Evolutionary conservation across 2,113 vertebrate species (phyloP), one percentile per base, ranked within the genome.

Genomic region (Gambusia holbrooki): DNA sequence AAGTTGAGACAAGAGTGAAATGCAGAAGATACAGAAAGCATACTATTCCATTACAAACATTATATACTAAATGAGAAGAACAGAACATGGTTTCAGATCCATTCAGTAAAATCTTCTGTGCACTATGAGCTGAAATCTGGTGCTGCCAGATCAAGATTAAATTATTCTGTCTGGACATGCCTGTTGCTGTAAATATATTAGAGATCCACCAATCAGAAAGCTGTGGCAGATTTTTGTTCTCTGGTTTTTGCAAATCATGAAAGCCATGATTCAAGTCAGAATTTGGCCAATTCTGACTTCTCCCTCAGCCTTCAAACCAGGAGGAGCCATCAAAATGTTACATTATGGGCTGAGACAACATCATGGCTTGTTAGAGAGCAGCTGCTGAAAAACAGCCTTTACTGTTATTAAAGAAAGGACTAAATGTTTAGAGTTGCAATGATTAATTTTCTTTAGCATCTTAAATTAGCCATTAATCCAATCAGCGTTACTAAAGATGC

Each of bases 131-230:
- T 58, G 51, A 58, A 30, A 33, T 77, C 61, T 71, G 75, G 33
- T 81, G 85, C 88, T 91, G 81, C 40, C 70, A 77, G 69, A 84
- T 40, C 54, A 88, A 89, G 69, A 74, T 64, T 60, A 19, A n/a
- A 65, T 86, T 80, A 79, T 64, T 82, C 27, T 65, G 25, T 74
- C 73, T 25, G 27, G 37, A 72, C 71, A 83, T 75, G 83, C 76
- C 58, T 76, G 9, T 10, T n/a, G 64, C 25, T 73, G 4, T 11
- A 28, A 0, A 28, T 66, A 27, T 17, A 35, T 12, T 68, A n/a
- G 51, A 58, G 22, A 58, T 58, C 25, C 22, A 25, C 51, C 19
- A 10, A 58, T n/a, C 22, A 25, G 22, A 8, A 54, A 7, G 19
- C 51, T 54, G 9, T 10, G 22, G 3, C 5, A 58, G 51, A 58